Evolutionary conservation across 1,140 invertebrate species (phyloP), one percentile per base, ranked within the genome.

Genomic region (Drosophila orena): DNA sequence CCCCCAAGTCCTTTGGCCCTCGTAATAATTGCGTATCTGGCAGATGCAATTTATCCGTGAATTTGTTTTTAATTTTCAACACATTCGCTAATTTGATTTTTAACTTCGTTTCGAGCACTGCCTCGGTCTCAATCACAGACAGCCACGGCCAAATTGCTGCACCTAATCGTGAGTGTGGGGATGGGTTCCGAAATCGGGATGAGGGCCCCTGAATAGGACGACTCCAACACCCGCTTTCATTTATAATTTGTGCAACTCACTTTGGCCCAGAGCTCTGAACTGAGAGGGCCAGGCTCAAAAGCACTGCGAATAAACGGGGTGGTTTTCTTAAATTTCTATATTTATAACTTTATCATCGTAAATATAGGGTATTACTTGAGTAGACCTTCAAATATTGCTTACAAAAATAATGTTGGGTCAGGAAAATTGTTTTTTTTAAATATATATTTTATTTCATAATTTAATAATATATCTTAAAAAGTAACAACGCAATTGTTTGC

Each of bases 11-110:
- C 8, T 40, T 24, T 46, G 22, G 52, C 83, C 85, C 77, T 89
- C 84, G 88, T 90, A 91, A 91, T 91, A 91, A 91, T 91, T 91
- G 85, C 90, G 90, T 91, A 91, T 90, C 90, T 91, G 90, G 90
- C 91, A 90, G 86, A 91, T 91, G 91, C 91, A 91, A 91, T 91
- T 91, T 91, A 91, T 91, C 90, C 90, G 88, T 91, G 90, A 91
- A 91, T 91, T 91, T 91, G 91, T 91, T 91, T 91, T 91, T 91
- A 91, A 91, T 91, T 91, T 91, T 91, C 91, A 91, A 91, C 91
- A 91, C 91, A 91, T 91, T 91, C 91, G 84, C 91, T 91, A 91
- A 91, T 91, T 91, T 91, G 91, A 91, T 91, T 91, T 91, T 91
- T 91, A 91, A 91, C 91, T 91, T 90, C 84, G 84, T 89, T 88